phyloP scores from a whole-genome alignment of 2,888 invertebrate species.

The Trichogramma dendrolimi region DNA sequence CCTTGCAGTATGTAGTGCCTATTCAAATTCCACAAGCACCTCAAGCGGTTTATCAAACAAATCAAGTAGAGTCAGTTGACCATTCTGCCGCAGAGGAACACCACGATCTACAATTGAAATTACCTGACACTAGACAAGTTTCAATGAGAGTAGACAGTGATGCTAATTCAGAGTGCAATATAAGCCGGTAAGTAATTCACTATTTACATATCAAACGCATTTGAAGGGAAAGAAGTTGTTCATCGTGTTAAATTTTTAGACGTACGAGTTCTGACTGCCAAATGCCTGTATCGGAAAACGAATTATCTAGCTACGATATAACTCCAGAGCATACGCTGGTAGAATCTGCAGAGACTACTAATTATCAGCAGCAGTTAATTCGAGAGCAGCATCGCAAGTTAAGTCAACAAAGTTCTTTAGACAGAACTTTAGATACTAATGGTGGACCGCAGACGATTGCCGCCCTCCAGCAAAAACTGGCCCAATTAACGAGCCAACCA shows the following conservation, averaged over 20 bases:
- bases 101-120: conserved; percentile 39
- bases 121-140: conserved; percentile 42
- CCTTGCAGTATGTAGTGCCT: conserved; percentile 28
- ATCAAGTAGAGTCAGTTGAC: conserved; percentile 26
- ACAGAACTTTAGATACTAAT: conserved; percentile 39
- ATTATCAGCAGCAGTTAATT: conserved; percentile 38
- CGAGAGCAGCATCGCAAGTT: conserved; percentile 45
- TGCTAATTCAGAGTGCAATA: conserved; percentile 35
- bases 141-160: conserved; percentile 36
- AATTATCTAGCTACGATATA: conserved; percentile 47
- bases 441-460: conserved; percentile 54
- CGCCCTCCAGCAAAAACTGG: conserved; percentile 59
- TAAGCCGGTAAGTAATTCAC: conserved; percentile 37
- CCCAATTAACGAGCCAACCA: conserved; percentile 56
- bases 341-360: conserved; percentile 35
- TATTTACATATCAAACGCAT: not conserved
- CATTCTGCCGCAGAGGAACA: conserved; percentile 30
- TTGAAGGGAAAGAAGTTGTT: not conserved
- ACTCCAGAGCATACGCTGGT: conserved; percentile 48
- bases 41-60: conserved; percentile 33
- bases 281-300: conserved; percentile 43
- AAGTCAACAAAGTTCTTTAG: conserved; percentile 49
- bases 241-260: conserved; percentile 28
- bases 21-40: conserved; percentile 32
- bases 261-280: conserved; percentile 47